Percentiles rank a stretch among this genome's conserved stretches.
phyloP scores from a whole-genome alignment of 2,797 vertebrate species.

The Orientallactaga sibirica region DNA sequence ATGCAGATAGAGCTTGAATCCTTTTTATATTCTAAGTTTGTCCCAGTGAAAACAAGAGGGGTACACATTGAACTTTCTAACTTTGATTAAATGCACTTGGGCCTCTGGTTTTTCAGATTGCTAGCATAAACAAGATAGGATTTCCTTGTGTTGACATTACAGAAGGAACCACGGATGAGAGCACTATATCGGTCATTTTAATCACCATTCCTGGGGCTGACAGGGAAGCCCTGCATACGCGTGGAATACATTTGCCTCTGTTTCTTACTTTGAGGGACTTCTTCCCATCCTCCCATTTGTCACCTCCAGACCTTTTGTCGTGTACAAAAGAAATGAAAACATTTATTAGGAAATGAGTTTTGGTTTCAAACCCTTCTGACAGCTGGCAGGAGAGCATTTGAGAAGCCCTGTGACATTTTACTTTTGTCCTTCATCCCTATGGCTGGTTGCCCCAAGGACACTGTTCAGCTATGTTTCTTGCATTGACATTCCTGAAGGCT shows the following conservation, averaged over 20 bases:
- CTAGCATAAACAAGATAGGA: background rate
- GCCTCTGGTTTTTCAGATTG: background rate
- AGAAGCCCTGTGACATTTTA: constrained; percentile 80
- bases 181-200: background rate
- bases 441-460: constrained; percentile 67
- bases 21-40: background rate
- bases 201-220: background rate
- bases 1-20: background rate
- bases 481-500: constrained; percentile 46
- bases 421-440: constrained; percentile 76
- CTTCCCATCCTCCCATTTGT: constrained; percentile 18
- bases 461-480: constrained; percentile 44
- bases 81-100: background rate
- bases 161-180: background rate
- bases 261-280: constrained; percentile 42
- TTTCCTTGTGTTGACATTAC: background rate
- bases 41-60: background rate
- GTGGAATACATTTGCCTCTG: background rate
- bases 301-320: constrained; percentile 73
- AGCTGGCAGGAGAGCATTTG: constrained; percentile 74
- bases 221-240: background rate
- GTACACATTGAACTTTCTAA: background rate
- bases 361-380: constrained; percentile 73
- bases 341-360: constrained; percentile 82
- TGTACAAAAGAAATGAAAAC: constrained; percentile 81